These are phyloP conservation scores for Noturus placidus DNA, from an alignment of 2,113 vertebrate species.

Conservation along the genomic window DNA sequence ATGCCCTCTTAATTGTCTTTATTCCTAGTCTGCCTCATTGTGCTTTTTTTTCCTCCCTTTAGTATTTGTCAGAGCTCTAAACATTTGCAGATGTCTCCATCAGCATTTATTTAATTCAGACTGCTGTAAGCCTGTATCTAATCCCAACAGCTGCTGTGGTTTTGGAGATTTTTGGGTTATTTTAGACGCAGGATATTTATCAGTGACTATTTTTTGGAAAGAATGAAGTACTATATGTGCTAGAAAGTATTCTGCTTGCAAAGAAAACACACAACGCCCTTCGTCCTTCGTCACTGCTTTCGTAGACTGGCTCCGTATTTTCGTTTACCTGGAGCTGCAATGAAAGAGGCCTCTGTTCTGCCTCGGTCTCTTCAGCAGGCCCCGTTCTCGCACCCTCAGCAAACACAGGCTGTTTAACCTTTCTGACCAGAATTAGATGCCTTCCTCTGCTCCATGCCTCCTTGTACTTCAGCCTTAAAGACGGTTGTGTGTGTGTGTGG, in stretches of 20 bases:
- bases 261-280: constrained; percentile 30
- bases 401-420: constrained; percentile 26
- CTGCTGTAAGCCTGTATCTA: constrained; percentile 14
- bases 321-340: constrained; percentile 37
- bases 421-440: constrained; percentile 1
- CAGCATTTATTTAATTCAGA: background rate
- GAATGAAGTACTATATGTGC: constrained; percentile 34
- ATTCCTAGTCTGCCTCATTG: background rate
- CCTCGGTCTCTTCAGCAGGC: constrained; percentile 7
- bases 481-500: background rate
- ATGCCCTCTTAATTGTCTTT: background rate
- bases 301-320: constrained; percentile 14
- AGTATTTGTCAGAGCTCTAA: background rate
- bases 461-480: constrained; percentile 12
- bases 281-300: constrained; percentile 43
- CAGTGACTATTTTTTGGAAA: constrained; percentile 44
- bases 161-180: background rate
- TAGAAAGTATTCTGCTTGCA: constrained; percentile 16
- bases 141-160: constrained; percentile 1
- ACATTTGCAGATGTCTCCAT: constrained; percentile 24
- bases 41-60: background rate
- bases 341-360: constrained; percentile 51
- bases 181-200: constrained; percentile 14
- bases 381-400: constrained; percentile 16
- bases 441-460: background rate